Conservation (phyloP, 2,797 vertebrate genomes). For the Myotis myotis region DNA sequence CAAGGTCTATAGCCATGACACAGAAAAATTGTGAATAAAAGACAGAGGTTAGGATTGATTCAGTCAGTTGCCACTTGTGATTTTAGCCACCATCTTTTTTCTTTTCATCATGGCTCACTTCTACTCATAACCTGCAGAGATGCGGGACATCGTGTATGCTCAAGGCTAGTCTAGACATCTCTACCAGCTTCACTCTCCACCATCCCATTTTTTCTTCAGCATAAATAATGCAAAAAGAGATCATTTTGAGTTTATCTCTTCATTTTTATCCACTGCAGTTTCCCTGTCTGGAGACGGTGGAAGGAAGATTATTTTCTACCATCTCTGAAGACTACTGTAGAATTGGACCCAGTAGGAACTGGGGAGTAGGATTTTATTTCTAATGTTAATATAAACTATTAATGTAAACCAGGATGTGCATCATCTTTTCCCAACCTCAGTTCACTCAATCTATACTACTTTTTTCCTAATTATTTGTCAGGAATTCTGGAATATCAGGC, state of each 20-base stretch:
- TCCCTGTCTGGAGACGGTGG: neutral
- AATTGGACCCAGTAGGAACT: neutral
- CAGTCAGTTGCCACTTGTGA: accelerated
- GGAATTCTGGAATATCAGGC: neutral
- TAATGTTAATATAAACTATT: neutral
- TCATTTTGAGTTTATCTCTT: neutral
- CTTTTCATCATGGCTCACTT: neutral
- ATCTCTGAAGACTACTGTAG: neutral
- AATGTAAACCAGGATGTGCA: neutral
- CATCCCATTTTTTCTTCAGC: neutral
- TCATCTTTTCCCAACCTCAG: neutral
- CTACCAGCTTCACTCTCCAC: accelerated
- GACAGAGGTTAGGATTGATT: neutral
- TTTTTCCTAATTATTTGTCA: neutral
- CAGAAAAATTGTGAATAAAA: neutral
- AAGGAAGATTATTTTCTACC: neutral
- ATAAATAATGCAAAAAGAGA: neutral
- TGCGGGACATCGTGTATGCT: neutral
- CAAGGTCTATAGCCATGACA: neutral
- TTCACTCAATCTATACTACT: neutral
- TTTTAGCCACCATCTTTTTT: neutral
- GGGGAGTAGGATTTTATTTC: neutral
- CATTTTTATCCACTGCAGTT: neutral
- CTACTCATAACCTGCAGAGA: neutral
- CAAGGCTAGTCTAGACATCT: neutral